Conservation (phyloP, 2,113 vertebrate genomes). For the Emydocephalus ijimae region DNA sequence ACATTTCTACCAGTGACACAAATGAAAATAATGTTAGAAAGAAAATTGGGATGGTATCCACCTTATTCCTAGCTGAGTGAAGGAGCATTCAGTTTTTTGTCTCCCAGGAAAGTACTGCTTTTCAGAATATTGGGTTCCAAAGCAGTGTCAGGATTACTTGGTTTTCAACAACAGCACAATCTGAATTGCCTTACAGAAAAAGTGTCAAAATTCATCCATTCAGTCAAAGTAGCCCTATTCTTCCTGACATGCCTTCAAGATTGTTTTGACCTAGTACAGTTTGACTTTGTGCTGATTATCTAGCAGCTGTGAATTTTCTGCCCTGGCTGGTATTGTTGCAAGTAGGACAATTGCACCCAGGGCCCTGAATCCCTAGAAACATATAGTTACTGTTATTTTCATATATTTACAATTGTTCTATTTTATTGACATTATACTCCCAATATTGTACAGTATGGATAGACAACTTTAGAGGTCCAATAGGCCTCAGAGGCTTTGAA, state of each 20-base stretch:
- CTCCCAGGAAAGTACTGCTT: not conserved
- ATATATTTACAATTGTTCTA: not conserved
- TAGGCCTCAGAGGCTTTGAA: not conserved
- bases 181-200: not conserved
- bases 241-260: not conserved
- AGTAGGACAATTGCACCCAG: not conserved
- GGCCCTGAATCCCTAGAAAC: not conserved
- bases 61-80: not conserved
- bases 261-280: not conserved
- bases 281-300: not conserved
- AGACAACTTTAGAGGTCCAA: not conserved
- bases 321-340: not conserved
- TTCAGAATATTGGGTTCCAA: not conserved
- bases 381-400: not conserved
- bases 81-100: no score
- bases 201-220: not conserved
- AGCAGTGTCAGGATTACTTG: not conserved
- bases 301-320: not conserved
- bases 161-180: not conserved
- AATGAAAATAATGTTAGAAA: not conserved
- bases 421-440: not conserved
- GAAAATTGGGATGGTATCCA: not conserved
- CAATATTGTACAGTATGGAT: not conserved
- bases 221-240: not conserved
- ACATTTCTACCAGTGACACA: not conserved